Percentiles rank a stretch among this genome's conserved stretches.
Conservation (phyloP, 2,113 vertebrate genomes). For the Sus scrofa region DNA sequence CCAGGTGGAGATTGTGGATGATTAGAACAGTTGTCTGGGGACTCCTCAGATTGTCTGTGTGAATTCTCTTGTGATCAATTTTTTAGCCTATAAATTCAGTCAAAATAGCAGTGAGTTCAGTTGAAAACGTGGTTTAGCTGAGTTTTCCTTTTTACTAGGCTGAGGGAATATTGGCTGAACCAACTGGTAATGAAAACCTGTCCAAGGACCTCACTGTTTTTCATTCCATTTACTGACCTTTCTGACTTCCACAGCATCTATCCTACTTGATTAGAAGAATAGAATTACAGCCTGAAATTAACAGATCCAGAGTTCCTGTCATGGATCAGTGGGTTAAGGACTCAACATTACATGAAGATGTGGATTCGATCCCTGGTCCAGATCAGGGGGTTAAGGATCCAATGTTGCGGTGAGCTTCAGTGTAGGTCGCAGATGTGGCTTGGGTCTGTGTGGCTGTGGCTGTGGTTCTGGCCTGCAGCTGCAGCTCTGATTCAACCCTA, state of each 20-base stretch:
- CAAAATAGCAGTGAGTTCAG: background rate
- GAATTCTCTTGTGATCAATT: background rate
- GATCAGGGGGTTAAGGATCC: too few species aligned
- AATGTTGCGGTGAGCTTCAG: too few species aligned
- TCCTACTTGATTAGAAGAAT: background rate
- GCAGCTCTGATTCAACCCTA: too few species aligned
- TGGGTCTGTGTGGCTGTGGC: too few species aligned
- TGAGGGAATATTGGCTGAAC: background rate
- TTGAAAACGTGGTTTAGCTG: background rate
- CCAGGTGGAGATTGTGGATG: fast-evolving
- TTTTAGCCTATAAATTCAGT: background rate
- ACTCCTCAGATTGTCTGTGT: background rate
- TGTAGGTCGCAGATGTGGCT: too few species aligned
- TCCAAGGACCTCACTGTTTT: background rate
- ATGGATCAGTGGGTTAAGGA: too few species aligned
- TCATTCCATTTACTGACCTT: background rate
- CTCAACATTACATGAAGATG: too few species aligned
- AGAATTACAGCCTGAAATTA: background rate
- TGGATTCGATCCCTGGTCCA: too few species aligned
- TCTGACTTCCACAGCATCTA: too few species aligned
- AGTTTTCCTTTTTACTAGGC: background rate
- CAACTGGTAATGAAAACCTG: background rate
- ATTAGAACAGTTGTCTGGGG: background rate
- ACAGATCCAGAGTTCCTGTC: too few species aligned
- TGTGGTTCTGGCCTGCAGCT: too few species aligned